phyloP scores from a whole-genome alignment of 1,140 invertebrate species.

The Stegodyphus mimosarum region DNA sequence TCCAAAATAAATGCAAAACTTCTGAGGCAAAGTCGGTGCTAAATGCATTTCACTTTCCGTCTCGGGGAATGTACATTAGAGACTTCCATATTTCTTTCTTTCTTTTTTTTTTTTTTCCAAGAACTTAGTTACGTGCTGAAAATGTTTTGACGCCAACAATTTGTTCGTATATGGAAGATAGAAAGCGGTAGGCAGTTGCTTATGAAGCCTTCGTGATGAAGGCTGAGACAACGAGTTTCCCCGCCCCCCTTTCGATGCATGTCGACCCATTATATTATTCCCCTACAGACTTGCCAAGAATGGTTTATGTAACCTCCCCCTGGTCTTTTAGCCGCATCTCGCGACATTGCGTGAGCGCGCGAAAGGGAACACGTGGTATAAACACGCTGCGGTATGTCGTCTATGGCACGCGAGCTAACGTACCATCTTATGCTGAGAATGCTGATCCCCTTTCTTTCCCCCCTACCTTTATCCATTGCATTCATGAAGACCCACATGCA shows the following conservation, averaged over 20 bases:
- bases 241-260: background rate
- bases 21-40: too few relatives aligned
- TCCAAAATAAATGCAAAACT: too few relatives aligned
- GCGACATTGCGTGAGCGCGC: constrained; percentile 37
- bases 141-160: constrained; percentile 22
- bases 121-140: constrained; percentile 24
- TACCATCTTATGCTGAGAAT: background rate
- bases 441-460: background rate
- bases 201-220: constrained; percentile 34
- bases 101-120: too few relatives aligned
- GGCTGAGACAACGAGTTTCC: constrained; percentile 17
- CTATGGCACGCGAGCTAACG: background rate
- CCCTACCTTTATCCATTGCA: background rate
- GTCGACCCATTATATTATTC: too few relatives aligned
- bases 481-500: constrained; percentile 15
- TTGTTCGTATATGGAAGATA: background rate
- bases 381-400: constrained; percentile 30
- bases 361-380: constrained; percentile 21
- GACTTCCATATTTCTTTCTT: too few relatives aligned
- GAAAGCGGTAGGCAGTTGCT: background rate
- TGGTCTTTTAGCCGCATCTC: constrained; percentile 33
- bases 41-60: too few relatives aligned
- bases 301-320: constrained; percentile 37
- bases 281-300: background rate
- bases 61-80: too few relatives aligned